Evolutionary conservation across 2,113 vertebrate species (phyloP).

Genomic region (Coracopsis vasa): DNA sequence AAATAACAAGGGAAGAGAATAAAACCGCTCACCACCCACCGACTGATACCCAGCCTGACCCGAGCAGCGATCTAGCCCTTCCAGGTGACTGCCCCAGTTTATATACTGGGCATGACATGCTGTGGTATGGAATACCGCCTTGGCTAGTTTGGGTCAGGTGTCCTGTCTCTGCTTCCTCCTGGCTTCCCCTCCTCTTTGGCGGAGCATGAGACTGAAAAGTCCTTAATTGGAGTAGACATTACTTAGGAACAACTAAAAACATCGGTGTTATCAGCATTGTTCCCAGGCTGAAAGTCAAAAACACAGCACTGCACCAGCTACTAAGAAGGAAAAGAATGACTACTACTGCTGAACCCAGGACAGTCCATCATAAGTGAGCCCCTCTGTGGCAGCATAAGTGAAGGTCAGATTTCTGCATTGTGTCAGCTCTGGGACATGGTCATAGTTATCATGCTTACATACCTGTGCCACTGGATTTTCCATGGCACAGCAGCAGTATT

Average conservation of each 20-base stretch:
- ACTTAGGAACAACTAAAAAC: not conserved
- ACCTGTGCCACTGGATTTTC: not conserved
- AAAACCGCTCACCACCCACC: not conserved
- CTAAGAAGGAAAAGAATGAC: not conserved
- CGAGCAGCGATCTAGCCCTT: not conserved
- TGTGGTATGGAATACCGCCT: not conserved
- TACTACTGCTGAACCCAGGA: not conserved
- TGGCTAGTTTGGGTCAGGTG: not conserved
- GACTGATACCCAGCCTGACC: not conserved
- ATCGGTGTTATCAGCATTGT: not conserved
- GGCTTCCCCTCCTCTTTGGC: not conserved
- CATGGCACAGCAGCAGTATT: not conserved
- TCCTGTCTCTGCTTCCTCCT: not conserved
- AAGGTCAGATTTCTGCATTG: not conserved
- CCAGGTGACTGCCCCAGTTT: not conserved
- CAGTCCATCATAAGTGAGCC: not conserved
- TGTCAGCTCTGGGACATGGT: not conserved
- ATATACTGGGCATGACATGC: not conserved
- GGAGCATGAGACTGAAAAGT: not conserved
- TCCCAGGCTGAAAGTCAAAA: not conserved
- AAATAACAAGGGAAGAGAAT: not conserved
- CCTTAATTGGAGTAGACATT: not conserved
- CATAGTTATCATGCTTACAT: not conserved
- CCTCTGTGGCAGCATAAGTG: not conserved
- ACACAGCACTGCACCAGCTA: not conserved